A percentile compares a stretch with the other conserved stretches of the same genome.
Evolutionary conservation across 2,113 vertebrate genomes (phyloP).

Genomic region (Paradisaea rubra): DNA sequence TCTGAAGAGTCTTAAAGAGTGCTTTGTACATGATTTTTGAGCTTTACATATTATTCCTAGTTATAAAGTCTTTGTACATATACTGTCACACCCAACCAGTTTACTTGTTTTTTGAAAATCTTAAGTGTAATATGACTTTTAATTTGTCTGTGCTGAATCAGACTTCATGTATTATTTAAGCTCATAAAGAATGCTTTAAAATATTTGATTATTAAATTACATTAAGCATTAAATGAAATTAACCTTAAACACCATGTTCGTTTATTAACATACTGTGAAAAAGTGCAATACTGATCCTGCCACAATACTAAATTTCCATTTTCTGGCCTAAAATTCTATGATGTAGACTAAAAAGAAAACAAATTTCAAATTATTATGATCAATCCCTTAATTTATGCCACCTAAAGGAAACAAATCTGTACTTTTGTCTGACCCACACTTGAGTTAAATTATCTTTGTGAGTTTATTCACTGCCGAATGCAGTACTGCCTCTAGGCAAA

Average conservation of each 20-base stretch:
- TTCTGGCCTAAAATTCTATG: neutral
- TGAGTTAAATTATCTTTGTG: constrained; percentile 65
- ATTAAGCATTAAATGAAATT: neutral
- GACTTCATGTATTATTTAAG: neutral
- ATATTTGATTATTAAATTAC: neutral
- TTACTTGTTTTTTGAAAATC: neutral
- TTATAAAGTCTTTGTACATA: constrained; percentile 15
- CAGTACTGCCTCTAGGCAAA: constrained; percentile 54
- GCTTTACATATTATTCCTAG: neutral
- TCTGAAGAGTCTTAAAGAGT: constrained; percentile 46
- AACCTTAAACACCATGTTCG: neutral
- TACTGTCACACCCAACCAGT: constrained; percentile 23
- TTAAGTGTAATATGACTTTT: neutral
- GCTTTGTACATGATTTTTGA: neutral
- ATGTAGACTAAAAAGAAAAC: neutral
- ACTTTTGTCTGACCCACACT: constrained; percentile 78
- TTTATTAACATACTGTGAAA: no score
- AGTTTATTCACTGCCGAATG: constrained; percentile 61
- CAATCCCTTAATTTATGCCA: constrained; percentile 29
- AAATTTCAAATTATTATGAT: neutral
- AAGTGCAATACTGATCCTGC: no score
- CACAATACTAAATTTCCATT: no score
- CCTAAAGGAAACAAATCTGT: constrained; percentile 76
- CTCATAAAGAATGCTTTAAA: neutral
- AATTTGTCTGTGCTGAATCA: neutral